Conservation (phyloP, 2,888 invertebrate genomes). For the Elgonia sp. region DNA sequence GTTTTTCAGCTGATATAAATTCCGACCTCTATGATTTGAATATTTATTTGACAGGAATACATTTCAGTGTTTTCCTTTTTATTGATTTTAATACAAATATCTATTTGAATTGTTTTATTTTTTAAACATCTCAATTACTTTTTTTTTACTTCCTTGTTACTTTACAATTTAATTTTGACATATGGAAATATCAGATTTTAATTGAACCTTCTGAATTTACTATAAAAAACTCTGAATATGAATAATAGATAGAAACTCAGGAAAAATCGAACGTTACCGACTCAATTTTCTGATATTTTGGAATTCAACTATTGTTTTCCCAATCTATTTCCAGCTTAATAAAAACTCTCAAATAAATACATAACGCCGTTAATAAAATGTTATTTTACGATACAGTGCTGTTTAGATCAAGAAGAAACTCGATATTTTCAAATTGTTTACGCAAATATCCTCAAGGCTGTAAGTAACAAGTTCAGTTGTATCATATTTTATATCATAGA, state of each 20-base stretch:
- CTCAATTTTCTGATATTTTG: background rate
- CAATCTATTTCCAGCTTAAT: background rate
- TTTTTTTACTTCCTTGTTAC: too few relatives aligned
- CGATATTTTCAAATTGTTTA: conserved; percentile 7
- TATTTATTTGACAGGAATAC: conserved; percentile 15
- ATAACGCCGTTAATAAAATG: background rate
- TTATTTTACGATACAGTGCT: background rate
- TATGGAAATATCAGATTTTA: too few relatives aligned
- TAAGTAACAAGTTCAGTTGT: conserved; percentile 34
- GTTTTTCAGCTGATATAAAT: conserved; percentile 7
- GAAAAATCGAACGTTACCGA: background rate
- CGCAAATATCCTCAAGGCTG: background rate
- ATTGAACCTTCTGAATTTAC: background rate
- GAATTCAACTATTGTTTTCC: background rate
- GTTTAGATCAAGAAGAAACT: background rate
- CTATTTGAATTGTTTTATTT: too few relatives aligned
- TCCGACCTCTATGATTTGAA: conserved; percentile 6
- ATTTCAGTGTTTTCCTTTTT: background rate
- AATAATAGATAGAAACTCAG: background rate
- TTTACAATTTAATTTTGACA: too few relatives aligned
- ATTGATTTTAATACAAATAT: too few relatives aligned
- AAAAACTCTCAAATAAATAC: background rate
- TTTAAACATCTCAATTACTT: too few relatives aligned
- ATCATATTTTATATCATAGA: conserved; percentile 2
- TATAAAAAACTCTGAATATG: background rate